Percentiles rank a stretch among this genome's conserved stretches.
Evolutionary conservation across 2,113 vertebrate genomes (phyloP).

Genomic region (Aphyosemion australe): DNA sequence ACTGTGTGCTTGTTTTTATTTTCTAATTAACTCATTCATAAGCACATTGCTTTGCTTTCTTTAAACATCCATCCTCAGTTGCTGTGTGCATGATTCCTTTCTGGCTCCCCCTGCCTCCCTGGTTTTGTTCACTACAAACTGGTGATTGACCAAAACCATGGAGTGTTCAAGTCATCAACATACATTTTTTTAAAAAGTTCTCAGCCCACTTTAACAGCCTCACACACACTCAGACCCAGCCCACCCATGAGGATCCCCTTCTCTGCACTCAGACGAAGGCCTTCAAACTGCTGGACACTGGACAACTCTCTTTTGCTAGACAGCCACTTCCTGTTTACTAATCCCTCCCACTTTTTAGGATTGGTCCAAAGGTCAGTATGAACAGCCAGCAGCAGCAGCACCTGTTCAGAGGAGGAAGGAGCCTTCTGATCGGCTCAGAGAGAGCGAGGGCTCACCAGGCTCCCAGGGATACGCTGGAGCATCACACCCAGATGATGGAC

Average conservation of each 20-base stretch:
- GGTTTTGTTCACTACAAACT: slow-evolving; percentile 61
- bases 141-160: slow-evolving; percentile 66
- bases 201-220: slow-evolving; percentile 22
- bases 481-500: slow-evolving; percentile 74
- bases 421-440: slow-evolving; percentile 85
- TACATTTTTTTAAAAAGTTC: slow-evolving; percentile 13
- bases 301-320: slow-evolving; percentile 53
- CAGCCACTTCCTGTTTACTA: slow-evolving; percentile 48
- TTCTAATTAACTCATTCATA: slow-evolving; percentile 67
- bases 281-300: slow-evolving; percentile 77
- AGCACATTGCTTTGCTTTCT: slow-evolving; percentile 62
- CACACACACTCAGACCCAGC: slow-evolving; percentile 12
- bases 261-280: slow-evolving; percentile 65
- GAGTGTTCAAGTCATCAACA: slow-evolving; percentile 34
- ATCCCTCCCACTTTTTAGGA: slow-evolving; percentile 81
- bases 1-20: slow-evolving; percentile 36
- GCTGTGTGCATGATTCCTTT: slow-evolving; percentile 32
- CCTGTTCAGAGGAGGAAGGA: slow-evolving; percentile 90
- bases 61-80: slow-evolving; percentile 34
- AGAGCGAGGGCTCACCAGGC: slow-evolving; percentile 79
- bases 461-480: slow-evolving; percentile 66
- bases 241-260: slow-evolving; percentile 26
- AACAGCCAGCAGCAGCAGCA: slow-evolving; percentile 81
- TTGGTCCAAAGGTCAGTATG: slow-evolving; percentile 92
- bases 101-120: slow-evolving; percentile 22